A percentile compares a stretch with the other conserved stretches of the same genome.
phyloP scores from a whole-genome alignment of 2,888 invertebrate species.

The Protonemura montana region DNA sequence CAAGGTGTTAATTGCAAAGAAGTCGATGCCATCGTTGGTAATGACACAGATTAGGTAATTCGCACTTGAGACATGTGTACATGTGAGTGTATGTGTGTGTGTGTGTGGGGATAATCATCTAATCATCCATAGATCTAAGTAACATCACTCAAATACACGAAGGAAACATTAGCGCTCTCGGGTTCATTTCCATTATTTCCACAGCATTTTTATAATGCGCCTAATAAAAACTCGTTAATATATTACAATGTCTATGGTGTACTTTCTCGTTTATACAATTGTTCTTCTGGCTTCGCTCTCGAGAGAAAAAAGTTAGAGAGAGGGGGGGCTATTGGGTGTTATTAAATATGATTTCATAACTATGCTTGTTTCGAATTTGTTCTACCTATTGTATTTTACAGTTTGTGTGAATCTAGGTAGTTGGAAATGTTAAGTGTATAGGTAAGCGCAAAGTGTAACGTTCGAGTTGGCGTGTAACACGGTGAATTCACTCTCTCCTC shows the following conservation, averaged over 20 bases:
- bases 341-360: conserved; percentile 4
- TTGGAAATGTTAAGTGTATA: neutral
- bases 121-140: neutral
- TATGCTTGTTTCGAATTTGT: neutral
- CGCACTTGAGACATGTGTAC: neutral
- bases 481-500: neutral
- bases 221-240: conserved; percentile 18
- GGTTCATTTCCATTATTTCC: neutral
- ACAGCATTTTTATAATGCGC: neutral
- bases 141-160: neutral
- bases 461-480: neutral
- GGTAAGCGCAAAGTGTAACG: neutral
- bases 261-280: neutral
- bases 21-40: neutral
- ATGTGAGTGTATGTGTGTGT: too few relatives aligned
- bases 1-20: neutral
- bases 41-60: neutral
- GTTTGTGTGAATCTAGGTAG: neutral
- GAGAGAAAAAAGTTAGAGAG: too few relatives aligned
- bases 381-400: neutral
- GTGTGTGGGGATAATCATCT: too few relatives aligned
- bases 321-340: neutral
- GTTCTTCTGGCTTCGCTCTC: neutral
- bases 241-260: conserved; percentile 31
- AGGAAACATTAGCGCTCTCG: neutral